These are phyloP conservation scores for Paracyclopina nana DNA, from an alignment of 1,140 invertebrate genomes.

Conservation along the genomic window DNA sequence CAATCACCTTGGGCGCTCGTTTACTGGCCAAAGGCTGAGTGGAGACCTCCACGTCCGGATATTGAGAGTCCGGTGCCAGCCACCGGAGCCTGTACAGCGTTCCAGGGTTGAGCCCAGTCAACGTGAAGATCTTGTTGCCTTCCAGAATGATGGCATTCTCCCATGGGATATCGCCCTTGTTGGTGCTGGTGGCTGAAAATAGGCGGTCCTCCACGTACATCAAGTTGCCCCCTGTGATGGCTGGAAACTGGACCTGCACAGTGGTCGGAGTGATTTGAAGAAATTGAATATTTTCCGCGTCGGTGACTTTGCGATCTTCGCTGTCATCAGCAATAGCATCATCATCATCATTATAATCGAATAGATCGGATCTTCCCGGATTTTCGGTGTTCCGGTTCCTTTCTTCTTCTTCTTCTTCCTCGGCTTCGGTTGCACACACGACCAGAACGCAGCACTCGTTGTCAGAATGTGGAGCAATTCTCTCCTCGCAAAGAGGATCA, in stretches of 20 bases:
- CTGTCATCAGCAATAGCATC: too few species aligned
- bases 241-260: constrained; percentile 14
- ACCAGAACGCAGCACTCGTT: too few species aligned
- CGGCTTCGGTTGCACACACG: too few species aligned
- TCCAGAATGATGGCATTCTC: constrained; percentile 15
- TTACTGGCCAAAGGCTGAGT: not conserved
- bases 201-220: constrained; percentile 13
- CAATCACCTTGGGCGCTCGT: constrained; percentile 23
- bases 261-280: constrained; percentile 10
- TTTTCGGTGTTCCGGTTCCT: too few species aligned
- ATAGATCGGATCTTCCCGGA: too few species aligned
- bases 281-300: not conserved
- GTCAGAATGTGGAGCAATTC: too few species aligned
- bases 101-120: constrained; percentile 4
- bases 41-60: constrained; percentile 12
- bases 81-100: constrained; percentile 9
- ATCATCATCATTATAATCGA: too few species aligned
- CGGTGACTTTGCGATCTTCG: too few species aligned
- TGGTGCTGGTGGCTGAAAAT: not conserved
- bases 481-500: too few species aligned
- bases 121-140: constrained; percentile 14
- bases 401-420: too few species aligned
- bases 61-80: constrained; percentile 11
- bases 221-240: constrained; percentile 13
- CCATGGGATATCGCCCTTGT: not conserved